These are phyloP conservation scores for Araneus ventricosus DNA, from an alignment of 1,140 invertebrate species.

Conservation along the genomic window DNA sequence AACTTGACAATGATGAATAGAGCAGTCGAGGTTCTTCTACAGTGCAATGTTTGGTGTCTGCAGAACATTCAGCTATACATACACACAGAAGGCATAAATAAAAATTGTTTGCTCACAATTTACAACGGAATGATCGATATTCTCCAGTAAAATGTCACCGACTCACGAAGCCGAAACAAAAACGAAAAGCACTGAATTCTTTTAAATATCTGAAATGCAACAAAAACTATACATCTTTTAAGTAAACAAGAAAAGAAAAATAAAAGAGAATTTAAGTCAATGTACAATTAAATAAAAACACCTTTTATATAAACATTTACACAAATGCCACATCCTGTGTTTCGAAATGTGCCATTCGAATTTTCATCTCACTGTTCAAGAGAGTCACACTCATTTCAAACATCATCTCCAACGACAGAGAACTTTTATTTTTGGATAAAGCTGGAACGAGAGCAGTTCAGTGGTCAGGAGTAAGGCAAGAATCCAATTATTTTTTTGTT, in stretches of 20 bases:
- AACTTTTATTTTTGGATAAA: constrained; percentile 22
- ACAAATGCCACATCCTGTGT: constrained; percentile 18
- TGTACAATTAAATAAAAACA: constrained; percentile 56
- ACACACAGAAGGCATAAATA: constrained; percentile 54
- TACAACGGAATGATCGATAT: constrained; percentile 60
- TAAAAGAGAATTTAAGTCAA: constrained; percentile 22
- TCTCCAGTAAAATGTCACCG: constrained; percentile 30
- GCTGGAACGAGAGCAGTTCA: constrained; percentile 59
- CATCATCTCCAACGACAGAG: background rate
- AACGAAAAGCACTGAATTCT: constrained; percentile 13
- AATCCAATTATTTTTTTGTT: constrained; percentile 55
- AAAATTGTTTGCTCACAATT: background rate
- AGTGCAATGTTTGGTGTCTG: constrained; percentile 50
- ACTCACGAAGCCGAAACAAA: background rate
- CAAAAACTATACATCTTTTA: constrained; percentile 71
- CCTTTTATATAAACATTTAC: constrained; percentile 72
- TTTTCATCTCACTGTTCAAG: background rate
- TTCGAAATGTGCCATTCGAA: background rate
- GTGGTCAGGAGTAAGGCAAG: constrained; percentile 72
- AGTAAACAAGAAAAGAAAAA: constrained; percentile 28
- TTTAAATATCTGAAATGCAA: constrained; percentile 60
- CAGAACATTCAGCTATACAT: constrained; percentile 60
- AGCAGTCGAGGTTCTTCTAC: constrained; percentile 39
- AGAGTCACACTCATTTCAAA: background rate
- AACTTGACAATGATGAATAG: constrained; percentile 63